Evolutionary conservation across 2,888 invertebrate species (phyloP).

Genomic region (Scaptomyza cyrtandrae): DNA sequence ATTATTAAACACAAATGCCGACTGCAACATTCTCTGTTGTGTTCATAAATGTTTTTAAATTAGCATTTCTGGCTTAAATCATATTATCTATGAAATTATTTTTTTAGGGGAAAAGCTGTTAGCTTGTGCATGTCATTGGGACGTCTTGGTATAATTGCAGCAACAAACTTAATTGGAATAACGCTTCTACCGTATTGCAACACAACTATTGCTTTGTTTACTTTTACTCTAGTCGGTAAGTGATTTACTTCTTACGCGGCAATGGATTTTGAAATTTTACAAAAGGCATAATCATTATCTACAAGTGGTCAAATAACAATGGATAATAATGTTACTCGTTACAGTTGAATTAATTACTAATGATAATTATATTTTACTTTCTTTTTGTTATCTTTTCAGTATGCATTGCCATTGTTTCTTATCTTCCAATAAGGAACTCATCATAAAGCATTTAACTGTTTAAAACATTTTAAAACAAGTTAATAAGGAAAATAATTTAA

Average conservation of each 20-base stretch:
- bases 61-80: not conserved
- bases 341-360: too few relatives aligned
- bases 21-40: not conserved
- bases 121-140: slow-evolving; percentile 77
- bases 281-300: too few relatives aligned
- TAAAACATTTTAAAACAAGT: not conserved
- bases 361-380: not conserved
- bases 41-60: too few relatives aligned
- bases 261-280: too few relatives aligned
- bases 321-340: too few relatives aligned
- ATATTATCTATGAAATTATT: not conserved
- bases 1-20: too few relatives aligned
- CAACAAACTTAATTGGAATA: slow-evolving; percentile 75
- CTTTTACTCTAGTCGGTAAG: slow-evolving; percentile 68
- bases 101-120: slow-evolving; percentile 77
- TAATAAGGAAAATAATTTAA: not conserved
- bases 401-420: slow-evolving; percentile 66
- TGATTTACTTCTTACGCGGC: not conserved
- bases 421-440: slow-evolving; percentile 72
- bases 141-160: slow-evolving; percentile 75
- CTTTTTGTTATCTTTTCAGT: slow-evolving; percentile 52
- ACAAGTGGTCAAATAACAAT: too few relatives aligned
- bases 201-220: slow-evolving; percentile 72
- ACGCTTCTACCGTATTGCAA: slow-evolving; percentile 73
- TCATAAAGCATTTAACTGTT: slow-evolving; percentile 12